Evolutionary conservation across 2,113 vertebrate genomes (phyloP), one percentile per base, ranked within the genome.

Genomic region (Proterorhinus semilunaris): DNA sequence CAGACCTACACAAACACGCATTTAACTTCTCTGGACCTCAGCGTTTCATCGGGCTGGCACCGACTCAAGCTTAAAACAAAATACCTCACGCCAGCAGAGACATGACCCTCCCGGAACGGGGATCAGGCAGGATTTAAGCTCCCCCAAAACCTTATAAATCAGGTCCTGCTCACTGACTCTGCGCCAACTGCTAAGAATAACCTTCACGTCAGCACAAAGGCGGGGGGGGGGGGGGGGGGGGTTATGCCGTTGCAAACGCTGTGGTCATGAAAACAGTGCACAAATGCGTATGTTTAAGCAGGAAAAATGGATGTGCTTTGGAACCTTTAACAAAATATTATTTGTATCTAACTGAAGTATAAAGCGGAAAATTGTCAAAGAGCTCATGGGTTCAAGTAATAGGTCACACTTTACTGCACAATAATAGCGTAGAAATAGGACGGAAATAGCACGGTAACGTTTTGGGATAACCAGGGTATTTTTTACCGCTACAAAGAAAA

Each of bases 91-190:
- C 66, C 78, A 65, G 15, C 10, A 52, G 76, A 73, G 79, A 80
- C 55, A 49, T 53, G 68, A 76, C 76, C 76, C 77, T 52, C 57
- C 53, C 27, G 69, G 79, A 75, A 12, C 67, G 47, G 55, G 61
- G 84, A 66, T 47, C 69, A 70, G 50, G 44, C 1, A 54, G 67
- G 57, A 66, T 74, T 80, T 69, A 66, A 68, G 53, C 50, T 55
- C 51, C 70, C 66, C 68, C 21, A 71, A 75, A 66, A 83, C 49
- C 57, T 66, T 67, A 55, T 72, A 67, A 76, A 81, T 79, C 79
- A 83, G 54, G 0, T 7, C 46, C 3, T 7, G 58, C 58, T 54
- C 57, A 64, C 65, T 64, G 75, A 63, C 58, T 70, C 12, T 6
- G 67, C 16, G 66, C 53, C 63, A 78, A 17, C 62, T 64, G 68